phyloP scores from a whole-genome alignment of 2,888 invertebrate genomes.

The Ischnus inquisitorius region DNA sequence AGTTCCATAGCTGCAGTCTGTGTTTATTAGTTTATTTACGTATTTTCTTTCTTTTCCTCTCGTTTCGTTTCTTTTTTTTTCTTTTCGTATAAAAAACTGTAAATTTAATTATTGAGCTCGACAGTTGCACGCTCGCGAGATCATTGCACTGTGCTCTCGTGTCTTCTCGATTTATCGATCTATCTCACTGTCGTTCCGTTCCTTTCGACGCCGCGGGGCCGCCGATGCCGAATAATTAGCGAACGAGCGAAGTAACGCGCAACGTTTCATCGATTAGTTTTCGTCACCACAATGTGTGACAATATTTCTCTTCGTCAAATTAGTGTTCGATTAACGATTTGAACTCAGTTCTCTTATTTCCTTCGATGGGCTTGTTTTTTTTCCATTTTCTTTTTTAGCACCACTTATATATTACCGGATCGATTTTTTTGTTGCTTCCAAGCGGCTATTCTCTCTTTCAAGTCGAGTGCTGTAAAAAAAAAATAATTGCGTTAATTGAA shows the following conservation, averaged over 20 bases:
- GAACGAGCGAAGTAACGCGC: constrained; percentile 70
- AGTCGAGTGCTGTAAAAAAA: constrained; percentile 90
- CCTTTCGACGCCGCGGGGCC: constrained; percentile 63
- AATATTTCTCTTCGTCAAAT: constrained; percentile 50
- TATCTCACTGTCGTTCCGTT: constrained; percentile 48
- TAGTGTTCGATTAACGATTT: constrained; percentile 18
- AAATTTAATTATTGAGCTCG: constrained; percentile 82
- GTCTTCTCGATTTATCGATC: constrained; percentile 11
- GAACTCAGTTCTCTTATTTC: constrained; percentile 32
- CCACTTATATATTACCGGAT: constrained; percentile 79
- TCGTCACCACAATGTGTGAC: constrained; percentile 45
- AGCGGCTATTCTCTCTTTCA: constrained; percentile 94
- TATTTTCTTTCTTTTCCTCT: constrained; percentile 37
- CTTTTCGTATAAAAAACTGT: constrained; percentile 82
- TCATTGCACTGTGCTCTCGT: constrained; percentile 80
- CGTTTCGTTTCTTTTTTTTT: constrained; percentile 63
- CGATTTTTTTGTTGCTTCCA: constrained; percentile 94
- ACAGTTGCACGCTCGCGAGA: constrained; percentile 81
- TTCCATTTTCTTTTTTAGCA: constrained; percentile 50
- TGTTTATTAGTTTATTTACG: constrained; percentile 43
- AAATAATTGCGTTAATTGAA: constrained; percentile 77
- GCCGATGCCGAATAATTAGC: constrained; percentile 42
- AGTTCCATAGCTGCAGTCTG: constrained; percentile 84
- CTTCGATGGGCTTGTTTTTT: constrained; percentile 47
- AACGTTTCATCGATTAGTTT: constrained; percentile 60